Base-by-base conservation (phyloP, 1,140 invertebrate genomes). In the Asbolus verrucosus region DNA sequence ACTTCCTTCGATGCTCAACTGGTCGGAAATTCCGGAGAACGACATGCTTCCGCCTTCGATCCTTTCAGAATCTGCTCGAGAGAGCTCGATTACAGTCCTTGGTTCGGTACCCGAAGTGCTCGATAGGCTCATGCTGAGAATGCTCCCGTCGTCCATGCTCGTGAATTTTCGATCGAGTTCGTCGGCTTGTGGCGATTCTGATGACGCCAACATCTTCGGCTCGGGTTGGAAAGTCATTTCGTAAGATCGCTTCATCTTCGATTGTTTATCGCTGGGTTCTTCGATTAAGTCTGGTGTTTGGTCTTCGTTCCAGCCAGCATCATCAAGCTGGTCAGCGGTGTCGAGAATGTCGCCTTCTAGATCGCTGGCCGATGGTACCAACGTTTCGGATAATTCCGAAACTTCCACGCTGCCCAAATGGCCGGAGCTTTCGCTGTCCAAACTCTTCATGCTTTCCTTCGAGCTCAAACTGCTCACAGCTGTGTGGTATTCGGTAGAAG, bases 171-270 rank as follows among this genome's bases (percentile, higher is more conserved):
- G 84, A 13, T 72, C 75, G 15, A 70, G 33, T 5, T 46, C 30
- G 66, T 79, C 76, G 13, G 69, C 72, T 65, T 71, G 73, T 6
- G 77, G 77, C 24, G 79, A 80, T 31, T 81, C 80, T 2, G 76
- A 39, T 1, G n/a, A n/a, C n/a, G 80, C 78, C n/a, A 84, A 68
- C 27, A 81, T 74, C 75, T 81, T 82, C 4, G 84, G 84, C 81
- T 88, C 89, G 9, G 92, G 91, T 77, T 91, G 90, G 80, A 95
- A 95, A 70, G 92, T 92, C 93, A 95, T 95, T 83, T 95, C 93
- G 71, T 92, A 90, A 0, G 93, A 95, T 67, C 93, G 84, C 79
- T 94, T 95, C 93, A 95, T 94, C 74, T 89, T 86, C 18, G 85
- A 87, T 6, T 87, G 82, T 36, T 86, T 81, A 70, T 85, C 84